Base-by-base conservation (phyloP, 2,113 vertebrate species). In the Sebastes schlegelii region DNA sequence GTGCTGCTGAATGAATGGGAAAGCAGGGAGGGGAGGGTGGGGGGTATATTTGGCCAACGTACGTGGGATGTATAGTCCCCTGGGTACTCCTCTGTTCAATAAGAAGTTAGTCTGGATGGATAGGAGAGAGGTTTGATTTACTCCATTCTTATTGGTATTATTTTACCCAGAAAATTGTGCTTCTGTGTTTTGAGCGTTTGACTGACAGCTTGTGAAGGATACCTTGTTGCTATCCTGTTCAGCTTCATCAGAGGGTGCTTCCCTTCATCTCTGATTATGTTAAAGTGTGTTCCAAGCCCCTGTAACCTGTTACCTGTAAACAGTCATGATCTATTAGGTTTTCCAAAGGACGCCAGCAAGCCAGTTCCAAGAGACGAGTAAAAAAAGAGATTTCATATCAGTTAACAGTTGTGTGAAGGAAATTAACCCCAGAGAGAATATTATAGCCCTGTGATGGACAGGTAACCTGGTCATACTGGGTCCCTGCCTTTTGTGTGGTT, bases 1-100 rank as follows among this genome's bases (percentile, higher is more conserved):
- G 86, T 73, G 71, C 85, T 90, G 80, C 81, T 91, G 91, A 87
- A 88, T 92, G 85, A 93, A 93, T 89, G 66, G 77, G 68, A 80
- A 70, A 70, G 54, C 11, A n/a, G 42, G 73, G 78, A 58, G 71
- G 40, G n/a, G 51, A 49, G 19, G 52, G 8, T 17, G 16, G 60
- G n/a, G 55, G 76, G n/a, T 49, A 14, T 52, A 42, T 74, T 68
- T 88, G 65, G 72, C 45, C 52, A 45, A 66, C 2, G 48, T 75
- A 62, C 13, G n/a, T 70, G 75, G 61, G 64, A 58, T 74, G 42
- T 45, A 49, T 63, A 61, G 64, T 75, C 75, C 72, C 72, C 62
- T 13, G 68, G 77, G 81, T 19, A 2, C 43, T 73, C 71, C 84
- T 63, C 68, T 42, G 66, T 71, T 71, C 58, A 55, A 78, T 82